phyloP scores from a whole-genome alignment of 2,888 invertebrate species.

The Zaprionus bogoriensis region DNA sequence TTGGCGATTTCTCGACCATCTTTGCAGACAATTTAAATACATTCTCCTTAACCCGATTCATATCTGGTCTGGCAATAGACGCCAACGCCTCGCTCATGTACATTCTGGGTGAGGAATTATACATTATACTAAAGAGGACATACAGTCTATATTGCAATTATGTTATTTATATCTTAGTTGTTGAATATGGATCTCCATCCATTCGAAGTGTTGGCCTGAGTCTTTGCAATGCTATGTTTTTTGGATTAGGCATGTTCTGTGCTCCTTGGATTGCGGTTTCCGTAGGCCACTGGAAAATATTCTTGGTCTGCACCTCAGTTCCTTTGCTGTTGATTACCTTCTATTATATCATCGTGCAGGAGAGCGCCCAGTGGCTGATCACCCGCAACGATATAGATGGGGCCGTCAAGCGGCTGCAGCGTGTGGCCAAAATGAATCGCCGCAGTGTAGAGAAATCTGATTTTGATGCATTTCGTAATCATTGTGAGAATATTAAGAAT shows the following conservation, averaged over 20 bases:
- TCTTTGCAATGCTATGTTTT: constrained; percentile 84
- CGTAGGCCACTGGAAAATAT: constrained; percentile 83
- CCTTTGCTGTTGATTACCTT: constrained; percentile 83
- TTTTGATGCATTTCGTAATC: constrained; percentile 71
- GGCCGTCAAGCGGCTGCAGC: constrained; percentile 83
- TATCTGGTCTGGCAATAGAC: constrained; percentile 85
- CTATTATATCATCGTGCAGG: constrained; percentile 84
- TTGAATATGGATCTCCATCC: constrained; percentile 84
- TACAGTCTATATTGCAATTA: too few species aligned
- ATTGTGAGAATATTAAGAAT: constrained; percentile 56
- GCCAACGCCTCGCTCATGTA: constrained; percentile 86
- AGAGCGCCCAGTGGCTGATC: constrained; percentile 86
- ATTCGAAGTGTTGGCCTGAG: constrained; percentile 85
- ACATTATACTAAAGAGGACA: background rate
- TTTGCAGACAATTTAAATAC: constrained; percentile 82
- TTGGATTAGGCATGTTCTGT: constrained; percentile 84
- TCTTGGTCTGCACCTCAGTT: constrained; percentile 83
- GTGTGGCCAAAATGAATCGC: constrained; percentile 84
- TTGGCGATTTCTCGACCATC: constrained; percentile 84
- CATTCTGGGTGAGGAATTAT: constrained; percentile 84
- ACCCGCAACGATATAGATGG: constrained; percentile 84
- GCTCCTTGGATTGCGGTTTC: constrained; percentile 84
- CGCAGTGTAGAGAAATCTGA: constrained; percentile 79
- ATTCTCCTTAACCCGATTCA: constrained; percentile 83
- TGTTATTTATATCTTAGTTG: constrained; percentile 83